These are phyloP conservation scores for Callinectes sapidus DNA, from an alignment of 2,888 invertebrate species.

Conservation along the genomic window DNA sequence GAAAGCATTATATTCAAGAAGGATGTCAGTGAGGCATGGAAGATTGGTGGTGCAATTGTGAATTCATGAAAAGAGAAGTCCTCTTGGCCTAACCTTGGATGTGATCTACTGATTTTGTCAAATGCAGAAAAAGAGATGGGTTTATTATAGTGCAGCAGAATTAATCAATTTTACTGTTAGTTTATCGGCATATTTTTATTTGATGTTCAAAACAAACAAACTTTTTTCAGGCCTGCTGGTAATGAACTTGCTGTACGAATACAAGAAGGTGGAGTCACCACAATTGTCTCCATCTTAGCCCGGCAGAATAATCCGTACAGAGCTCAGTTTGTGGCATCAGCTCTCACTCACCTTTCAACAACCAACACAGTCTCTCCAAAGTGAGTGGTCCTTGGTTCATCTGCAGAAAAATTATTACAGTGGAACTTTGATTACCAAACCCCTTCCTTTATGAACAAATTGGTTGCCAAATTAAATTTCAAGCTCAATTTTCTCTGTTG, in stretches of 20 bases:
- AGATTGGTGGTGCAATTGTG: too few relatives aligned
- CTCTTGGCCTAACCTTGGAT: too few relatives aligned
- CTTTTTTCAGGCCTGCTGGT: slow-evolving; percentile 46
- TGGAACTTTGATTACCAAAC: too few relatives aligned
- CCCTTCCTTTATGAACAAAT: too few relatives aligned
- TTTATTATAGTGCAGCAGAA: too few relatives aligned
- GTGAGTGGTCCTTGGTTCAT: slow-evolving; percentile 42
- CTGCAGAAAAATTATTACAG: neutral
- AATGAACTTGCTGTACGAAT: slow-evolving; percentile 42
- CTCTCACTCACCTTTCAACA: slow-evolving; percentile 54
- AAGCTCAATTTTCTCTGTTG: too few relatives aligned
- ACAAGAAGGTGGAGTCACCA: slow-evolving; percentile 62
- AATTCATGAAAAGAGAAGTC: too few relatives aligned
- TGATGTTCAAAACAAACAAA: neutral
- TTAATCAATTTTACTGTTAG: neutral
- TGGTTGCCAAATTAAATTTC: too few relatives aligned
- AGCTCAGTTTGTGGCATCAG: slow-evolving; percentile 63
- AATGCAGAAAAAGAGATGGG: too few relatives aligned
- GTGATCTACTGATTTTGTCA: too few relatives aligned
- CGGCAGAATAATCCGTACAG: slow-evolving; percentile 59
- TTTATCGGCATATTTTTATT: neutral
- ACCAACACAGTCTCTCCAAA: slow-evolving; percentile 67
- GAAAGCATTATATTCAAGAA: too few relatives aligned
- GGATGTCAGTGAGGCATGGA: too few relatives aligned
- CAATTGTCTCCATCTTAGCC: slow-evolving; percentile 59